Evolutionary conservation across 2,113 vertebrate species (phyloP).

Genomic region (Protobothrops mucrosquamatus): DNA sequence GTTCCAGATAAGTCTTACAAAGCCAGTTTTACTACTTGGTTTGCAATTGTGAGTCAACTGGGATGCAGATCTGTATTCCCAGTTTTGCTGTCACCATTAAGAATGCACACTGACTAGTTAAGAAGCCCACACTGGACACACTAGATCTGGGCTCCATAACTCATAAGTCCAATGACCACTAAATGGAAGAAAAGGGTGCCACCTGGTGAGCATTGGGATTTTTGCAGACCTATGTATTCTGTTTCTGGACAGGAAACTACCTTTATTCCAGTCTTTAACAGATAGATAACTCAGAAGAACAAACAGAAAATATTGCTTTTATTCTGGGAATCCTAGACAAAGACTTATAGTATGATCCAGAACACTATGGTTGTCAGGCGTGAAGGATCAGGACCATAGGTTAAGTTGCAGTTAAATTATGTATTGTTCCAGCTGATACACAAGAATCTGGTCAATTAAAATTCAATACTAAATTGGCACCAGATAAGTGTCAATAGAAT

Average conservation of each 20-base stretch:
- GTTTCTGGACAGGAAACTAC: no score
- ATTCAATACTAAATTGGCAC: neutral
- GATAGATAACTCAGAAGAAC: no score
- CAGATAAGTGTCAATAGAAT: neutral
- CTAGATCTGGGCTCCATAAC: neutral
- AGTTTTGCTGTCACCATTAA: neutral
- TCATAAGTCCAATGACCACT: neutral
- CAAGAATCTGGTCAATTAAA: neutral
- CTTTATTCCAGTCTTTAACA: no score
- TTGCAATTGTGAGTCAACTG: constrained; percentile 5
- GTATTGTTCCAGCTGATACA: neutral
- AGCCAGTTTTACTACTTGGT: constrained; percentile 4
- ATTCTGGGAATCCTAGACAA: no score
- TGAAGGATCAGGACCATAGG: neutral
- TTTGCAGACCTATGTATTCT: neutral
- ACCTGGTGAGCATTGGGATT: neutral
- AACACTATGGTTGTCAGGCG: neutral
- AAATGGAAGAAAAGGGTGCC: neutral
- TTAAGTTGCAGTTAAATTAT: neutral
- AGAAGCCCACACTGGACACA: neutral
- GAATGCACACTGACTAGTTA: neutral
- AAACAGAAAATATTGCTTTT: no score
- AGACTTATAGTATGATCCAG: no score
- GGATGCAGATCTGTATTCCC: neutral
- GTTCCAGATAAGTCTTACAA: neutral